Base-by-base conservation (phyloP, 2,888 invertebrate genomes). In the Brachypterus glaber region DNA sequence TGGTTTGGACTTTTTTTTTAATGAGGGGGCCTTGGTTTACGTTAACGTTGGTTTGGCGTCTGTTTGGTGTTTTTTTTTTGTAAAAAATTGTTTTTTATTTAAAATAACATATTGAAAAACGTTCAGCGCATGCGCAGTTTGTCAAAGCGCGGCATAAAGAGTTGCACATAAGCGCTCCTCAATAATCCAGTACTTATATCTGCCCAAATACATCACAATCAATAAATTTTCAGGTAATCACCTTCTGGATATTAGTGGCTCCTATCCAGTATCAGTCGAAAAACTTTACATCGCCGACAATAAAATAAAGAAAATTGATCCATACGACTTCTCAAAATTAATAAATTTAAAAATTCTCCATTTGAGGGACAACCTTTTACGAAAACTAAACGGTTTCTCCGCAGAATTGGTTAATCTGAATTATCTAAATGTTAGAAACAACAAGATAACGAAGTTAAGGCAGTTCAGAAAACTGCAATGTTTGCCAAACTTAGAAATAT, bases 281-380 rank as follows among this genome's bases (percentile, higher is more conserved):
- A 79, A 80, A 48, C 64, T 91, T 1, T 89, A 85, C 59, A 61
- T 88, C 39, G 57, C 51, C 1, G 43, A 46, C 21, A 58, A 58
- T 34, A 51, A 53, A 35, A 58, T 58, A 15, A 44, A 37, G 4
- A 52, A 42, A 9, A 46, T 58, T 4, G 48, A 48, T 15, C 41
- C 37, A 3, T 67, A 71, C 26, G 77, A 77, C 2, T 49, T 85
- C n/a, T 70, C 72, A 11, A 66, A 60, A 26, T 66, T 84, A 48
- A 54, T 58, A 0, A 74, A 76, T 50, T 60, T 90, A 40, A 72
- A 74, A 42, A 74, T 81, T 12, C 62, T 90, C 9, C 87, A 89
- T 54, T 60, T 88, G 21, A 73, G 87, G 1, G 70, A 73, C 30
- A 90, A 90, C 61, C 71, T 69, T 8, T 66, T 78, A 40, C 67